A percentile compares a stretch with the other conserved stretches of the same genome.
phyloP scores from a whole-genome alignment of 1,140 invertebrate genomes.

The Galendromus occidentalis region DNA sequence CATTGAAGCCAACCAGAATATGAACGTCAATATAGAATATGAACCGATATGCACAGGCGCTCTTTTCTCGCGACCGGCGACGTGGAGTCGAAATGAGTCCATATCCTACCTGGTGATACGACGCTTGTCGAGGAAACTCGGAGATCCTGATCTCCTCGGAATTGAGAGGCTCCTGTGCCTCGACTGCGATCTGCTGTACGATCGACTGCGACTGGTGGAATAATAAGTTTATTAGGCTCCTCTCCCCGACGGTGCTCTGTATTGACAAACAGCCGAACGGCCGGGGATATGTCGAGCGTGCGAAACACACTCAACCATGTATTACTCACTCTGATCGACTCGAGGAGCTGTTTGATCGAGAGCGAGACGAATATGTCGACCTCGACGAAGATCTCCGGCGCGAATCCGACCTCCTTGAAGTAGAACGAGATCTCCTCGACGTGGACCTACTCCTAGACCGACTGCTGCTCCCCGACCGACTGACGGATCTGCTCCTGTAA shows the following conservation, averaged over 20 bases:
- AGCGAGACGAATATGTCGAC: not conserved
- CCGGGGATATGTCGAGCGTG: not conserved
- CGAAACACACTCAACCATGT: not conserved
- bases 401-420: not conserved
- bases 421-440: not conserved
- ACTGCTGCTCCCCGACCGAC: not conserved
- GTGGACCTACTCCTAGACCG: not conserved
- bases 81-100: not conserved
- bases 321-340: not conserved
- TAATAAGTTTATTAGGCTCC: too few species aligned
- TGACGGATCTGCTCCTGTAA: not conserved
- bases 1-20: not conserved
- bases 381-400: not conserved
- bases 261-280: not conserved
- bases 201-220: slow-evolving; percentile 37
- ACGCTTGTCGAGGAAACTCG: slow-evolving; percentile 66
- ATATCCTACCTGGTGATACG: slow-evolving; percentile 63
- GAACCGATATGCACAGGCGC: not conserved
- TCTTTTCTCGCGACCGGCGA: not conserved
- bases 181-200: slow-evolving; percentile 35
- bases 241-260: not conserved
- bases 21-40: not conserved
- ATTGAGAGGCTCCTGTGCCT: slow-evolving; percentile 40
- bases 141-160: slow-evolving; percentile 61
- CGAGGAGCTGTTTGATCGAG: not conserved